A percentile compares a stretch with the other conserved stretches of the same genome.
phyloP scores from a whole-genome alignment of 2,888 invertebrate genomes.

The Andrena minutula region DNA sequence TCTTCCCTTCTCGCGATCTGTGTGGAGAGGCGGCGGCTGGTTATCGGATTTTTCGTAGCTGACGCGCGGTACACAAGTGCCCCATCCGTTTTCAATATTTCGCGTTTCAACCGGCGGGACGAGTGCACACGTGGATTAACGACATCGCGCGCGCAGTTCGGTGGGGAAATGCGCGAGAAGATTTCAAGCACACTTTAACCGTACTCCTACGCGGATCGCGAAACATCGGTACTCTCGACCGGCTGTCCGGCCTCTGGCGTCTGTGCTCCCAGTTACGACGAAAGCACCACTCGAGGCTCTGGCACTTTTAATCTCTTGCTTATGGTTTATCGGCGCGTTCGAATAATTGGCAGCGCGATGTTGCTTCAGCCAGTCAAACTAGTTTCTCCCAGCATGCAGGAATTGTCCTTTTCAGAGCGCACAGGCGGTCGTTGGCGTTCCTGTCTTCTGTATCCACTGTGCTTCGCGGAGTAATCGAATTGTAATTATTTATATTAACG shows the following conservation, averaged over 20 bases:
- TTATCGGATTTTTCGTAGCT: slow-evolving; percentile 32
- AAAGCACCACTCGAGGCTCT: slow-evolving; percentile 38
- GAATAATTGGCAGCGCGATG: slow-evolving; percentile 14
- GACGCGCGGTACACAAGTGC: neutral
- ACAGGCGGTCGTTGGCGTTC: neutral
- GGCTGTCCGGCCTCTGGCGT: neutral
- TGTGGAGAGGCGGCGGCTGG: slow-evolving; percentile 1
- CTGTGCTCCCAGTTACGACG: slow-evolving; percentile 3
- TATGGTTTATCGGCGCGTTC: slow-evolving; percentile 30
- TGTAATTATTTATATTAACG: too few species aligned
- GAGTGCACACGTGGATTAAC: slow-evolving; percentile 26
- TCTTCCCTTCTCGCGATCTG: neutral
- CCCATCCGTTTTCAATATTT: slow-evolving; percentile 46
- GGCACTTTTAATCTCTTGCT: slow-evolving; percentile 46
- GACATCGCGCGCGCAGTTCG: slow-evolving; percentile 14
- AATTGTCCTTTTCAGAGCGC: slow-evolving; percentile 11
- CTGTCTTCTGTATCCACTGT: neutral
- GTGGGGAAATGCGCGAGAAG: slow-evolving; percentile 15
- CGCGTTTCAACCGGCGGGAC: slow-evolving; percentile 21
- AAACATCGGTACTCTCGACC: slow-evolving; percentile 30
- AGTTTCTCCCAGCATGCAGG: slow-evolving; percentile 24
- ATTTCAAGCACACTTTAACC: slow-evolving; percentile 26
- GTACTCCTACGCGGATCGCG: slow-evolving; percentile 26
- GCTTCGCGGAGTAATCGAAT: neutral
- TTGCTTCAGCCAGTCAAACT: slow-evolving; percentile 17